phyloP scores from a whole-genome alignment of 2,888 invertebrate species.

The Ichneumon xanthorius region DNA sequence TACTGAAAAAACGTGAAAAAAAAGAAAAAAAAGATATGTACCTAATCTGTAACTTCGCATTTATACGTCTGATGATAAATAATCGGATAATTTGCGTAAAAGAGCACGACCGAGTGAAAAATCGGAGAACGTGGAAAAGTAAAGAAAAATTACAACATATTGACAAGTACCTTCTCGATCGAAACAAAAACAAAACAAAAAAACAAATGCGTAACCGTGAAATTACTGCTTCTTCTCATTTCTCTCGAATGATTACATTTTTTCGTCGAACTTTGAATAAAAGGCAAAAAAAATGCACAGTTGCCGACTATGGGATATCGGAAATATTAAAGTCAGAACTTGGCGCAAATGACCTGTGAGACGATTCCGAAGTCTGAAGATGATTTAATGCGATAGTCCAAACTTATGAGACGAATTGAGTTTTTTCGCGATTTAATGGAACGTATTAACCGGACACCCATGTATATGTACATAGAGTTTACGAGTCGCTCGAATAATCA shows the following conservation, averaged over 20 bases:
- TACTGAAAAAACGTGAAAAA: constrained; percentile 71
- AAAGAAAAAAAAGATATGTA: constrained; percentile 63
- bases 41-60: constrained; percentile 72
- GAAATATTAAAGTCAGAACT: constrained; percentile 35
- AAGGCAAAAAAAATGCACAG: neutral
- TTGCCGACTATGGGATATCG: neutral
- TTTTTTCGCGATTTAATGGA: constrained; percentile 24
- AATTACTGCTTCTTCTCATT: constrained; percentile 9
- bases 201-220: neutral
- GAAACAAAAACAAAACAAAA: too few relatives aligned
- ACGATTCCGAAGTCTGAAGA: constrained; percentile 29
- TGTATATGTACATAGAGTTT: constrained; percentile 40
- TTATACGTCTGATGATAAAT: constrained; percentile 76
- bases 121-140: constrained; percentile 1
- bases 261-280: constrained; percentile 36
- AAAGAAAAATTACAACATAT: neutral
- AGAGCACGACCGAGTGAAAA: constrained; percentile 69
- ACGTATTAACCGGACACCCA: constrained; percentile 7
- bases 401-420: constrained; percentile 1
- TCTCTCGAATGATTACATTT: constrained; percentile 41
- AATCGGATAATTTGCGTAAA: constrained; percentile 77
- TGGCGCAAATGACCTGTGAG: constrained; percentile 11
- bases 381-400: constrained; percentile 24
- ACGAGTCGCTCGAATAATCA: constrained; percentile 6
- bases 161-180: neutral